These are phyloP conservation scores for Anhinga rufa DNA, from an alignment of 2,113 vertebrate species.

Conservation along the genomic window DNA sequence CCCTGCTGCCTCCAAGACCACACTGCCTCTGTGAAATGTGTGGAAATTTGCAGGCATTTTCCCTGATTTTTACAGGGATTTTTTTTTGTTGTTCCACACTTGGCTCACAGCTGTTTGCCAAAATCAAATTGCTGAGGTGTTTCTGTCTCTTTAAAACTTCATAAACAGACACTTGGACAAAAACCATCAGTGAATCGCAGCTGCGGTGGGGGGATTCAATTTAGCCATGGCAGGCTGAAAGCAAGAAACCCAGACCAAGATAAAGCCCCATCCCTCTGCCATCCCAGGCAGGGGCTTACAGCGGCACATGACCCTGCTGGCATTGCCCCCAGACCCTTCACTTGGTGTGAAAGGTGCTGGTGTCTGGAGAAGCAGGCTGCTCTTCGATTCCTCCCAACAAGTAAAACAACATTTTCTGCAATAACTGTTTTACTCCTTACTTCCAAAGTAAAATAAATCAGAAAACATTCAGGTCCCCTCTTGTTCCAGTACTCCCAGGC, in stretches of 20 bases:
- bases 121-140: constrained; percentile 71
- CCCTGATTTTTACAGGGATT: constrained; percentile 71
- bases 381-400: not conserved
- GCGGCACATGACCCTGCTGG: not conserved
- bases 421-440: not conserved
- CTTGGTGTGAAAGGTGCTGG: not conserved
- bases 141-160: constrained; percentile 67
- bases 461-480: not conserved
- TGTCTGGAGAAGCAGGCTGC: not conserved
- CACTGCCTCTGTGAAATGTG: constrained; percentile 70
- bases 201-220: not conserved
- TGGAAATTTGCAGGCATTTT: constrained; percentile 72
- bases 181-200: constrained; percentile 39
- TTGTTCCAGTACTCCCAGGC: not conserved
- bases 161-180: constrained; percentile 59
- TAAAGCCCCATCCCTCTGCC: not conserved
- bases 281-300: not conserved
- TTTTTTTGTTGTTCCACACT: constrained; percentile 67
- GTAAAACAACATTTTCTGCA: not conserved
- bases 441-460: not conserved
- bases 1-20: constrained; percentile 65
- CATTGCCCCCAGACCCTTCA: not conserved
- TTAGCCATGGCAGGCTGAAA: not conserved
- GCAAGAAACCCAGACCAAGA: not conserved
- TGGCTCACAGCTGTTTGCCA: constrained; percentile 70